Percentiles rank a stretch among this genome's conserved stretches.
Evolutionary conservation across 2,113 vertebrate genomes (phyloP).

Genomic region (Hemibagrus wyckioides): DNA sequence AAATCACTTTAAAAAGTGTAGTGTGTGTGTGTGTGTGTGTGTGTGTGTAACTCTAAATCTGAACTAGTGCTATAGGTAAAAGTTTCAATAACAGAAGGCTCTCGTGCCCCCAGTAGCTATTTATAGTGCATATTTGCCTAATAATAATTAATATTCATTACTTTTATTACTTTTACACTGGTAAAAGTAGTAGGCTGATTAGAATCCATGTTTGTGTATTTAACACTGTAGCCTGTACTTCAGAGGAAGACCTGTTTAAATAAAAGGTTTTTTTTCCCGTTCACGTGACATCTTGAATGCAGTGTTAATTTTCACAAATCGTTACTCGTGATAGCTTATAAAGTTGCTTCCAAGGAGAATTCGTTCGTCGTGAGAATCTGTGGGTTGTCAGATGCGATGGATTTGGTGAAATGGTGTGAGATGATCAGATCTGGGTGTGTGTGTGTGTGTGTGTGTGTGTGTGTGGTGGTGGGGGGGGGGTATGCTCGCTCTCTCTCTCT

Average conservation of each 20-base stretch:
- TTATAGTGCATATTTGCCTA: not conserved
- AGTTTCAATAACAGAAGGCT: not conserved
- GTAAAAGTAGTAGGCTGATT: not conserved
- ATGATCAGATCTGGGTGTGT: not conserved
- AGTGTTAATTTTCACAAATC: not conserved
- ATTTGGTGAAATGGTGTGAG: not conserved
- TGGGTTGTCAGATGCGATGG: not conserved
- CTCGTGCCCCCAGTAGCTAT: not conserved
- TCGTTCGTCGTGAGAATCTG: not conserved
- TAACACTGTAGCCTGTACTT: not conserved
- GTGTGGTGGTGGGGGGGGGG: not conserved
- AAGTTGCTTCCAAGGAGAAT: not conserved
- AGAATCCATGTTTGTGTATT: not conserved
- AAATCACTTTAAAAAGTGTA: not conserved
- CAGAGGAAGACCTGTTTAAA: not conserved
- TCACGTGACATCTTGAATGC: not conserved
- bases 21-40: not conserved
- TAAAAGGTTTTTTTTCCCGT: too few relatives aligned
- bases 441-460: not conserved
- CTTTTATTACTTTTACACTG: not conserved
- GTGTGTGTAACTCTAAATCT: not conserved
- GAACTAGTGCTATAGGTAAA: not conserved
- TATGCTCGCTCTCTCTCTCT: conserved; percentile 14
- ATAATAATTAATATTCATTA: not conserved
- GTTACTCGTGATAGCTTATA: not conserved